Evolutionary conservation across 2,888 invertebrate species (phyloP), one percentile per base, ranked within the genome.

Genomic region (Heliconius hortense): DNA sequence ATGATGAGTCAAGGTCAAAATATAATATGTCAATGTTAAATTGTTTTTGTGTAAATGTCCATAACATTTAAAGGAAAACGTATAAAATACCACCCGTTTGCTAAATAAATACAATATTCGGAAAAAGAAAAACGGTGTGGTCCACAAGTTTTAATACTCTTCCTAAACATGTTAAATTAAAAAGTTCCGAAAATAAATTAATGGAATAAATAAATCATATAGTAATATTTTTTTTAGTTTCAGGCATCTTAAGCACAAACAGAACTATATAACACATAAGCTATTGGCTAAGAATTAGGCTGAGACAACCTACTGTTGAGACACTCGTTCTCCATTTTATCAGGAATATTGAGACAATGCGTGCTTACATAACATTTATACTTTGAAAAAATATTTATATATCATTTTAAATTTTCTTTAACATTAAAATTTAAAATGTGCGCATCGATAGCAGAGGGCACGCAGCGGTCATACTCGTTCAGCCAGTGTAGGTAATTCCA

Each of bases 391-490:
- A 21, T n/a, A 53, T 1, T 7, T 39, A 53, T 53, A 53, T n/a
- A 53, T n/a, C 0, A 2, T 53, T 53, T 53, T 53, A 21, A 53
- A 2, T 10, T 60, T 31, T n/a, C 28, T 53, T 53, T n/a, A 31
- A 53, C 2, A 69, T 56, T 35, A n/a, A 53, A 35, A 56, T 63
- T 31, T 39, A 62, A 67, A 73, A 75, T 75, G 53, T 63, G 53
- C 56, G 60, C 71, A 24, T 75, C 66, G 62, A 71, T 72, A 63
- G 76, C 75, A 81, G 81, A 82, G 83, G 83, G 76, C 82, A 78
- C 60, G 68, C 75, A 81, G 81, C 81, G 83, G 83, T 83, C 82
- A 78, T 79, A 76, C 76, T 81, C 74, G 79, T 79, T 78, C 72
- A 77, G 74, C 60, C 67, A 64, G 79, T 77, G 66, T 78, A 76